These are phyloP conservation scores for Hydroisotoma schaefferi DNA, from an alignment of 2,888 invertebrate genomes.

Conservation along the genomic window DNA sequence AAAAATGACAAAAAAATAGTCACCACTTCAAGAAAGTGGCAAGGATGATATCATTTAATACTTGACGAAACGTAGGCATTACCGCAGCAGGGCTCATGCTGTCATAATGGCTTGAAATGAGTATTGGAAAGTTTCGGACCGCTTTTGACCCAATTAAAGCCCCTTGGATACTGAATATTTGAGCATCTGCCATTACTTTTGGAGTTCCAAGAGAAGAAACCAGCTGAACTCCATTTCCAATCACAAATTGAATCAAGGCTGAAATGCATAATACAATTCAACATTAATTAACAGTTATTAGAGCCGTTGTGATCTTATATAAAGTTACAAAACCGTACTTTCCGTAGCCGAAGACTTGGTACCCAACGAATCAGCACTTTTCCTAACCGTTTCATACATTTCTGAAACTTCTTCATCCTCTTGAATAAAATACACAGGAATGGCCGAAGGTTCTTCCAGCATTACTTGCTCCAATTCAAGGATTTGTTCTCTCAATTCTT, in stretches of 20 bases:
- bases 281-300: constrained; percentile 7
- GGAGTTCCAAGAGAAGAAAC: constrained; percentile 73
- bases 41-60: too few species aligned
- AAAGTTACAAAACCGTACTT: constrained; percentile 50
- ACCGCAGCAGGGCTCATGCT: constrained; percentile 86
- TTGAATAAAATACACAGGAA: constrained; percentile 82
- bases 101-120: constrained; percentile 90
- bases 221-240: constrained; percentile 92
- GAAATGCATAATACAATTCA: constrained; percentile 20
- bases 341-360: constrained; percentile 73
- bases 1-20: too few species aligned
- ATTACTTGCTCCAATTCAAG: constrained; percentile 76
- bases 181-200: constrained; percentile 69
- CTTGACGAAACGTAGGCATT: constrained; percentile 55
- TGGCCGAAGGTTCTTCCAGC: constrained; percentile 70
- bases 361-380: constrained; percentile 65
- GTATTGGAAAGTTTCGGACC: constrained; percentile 72
- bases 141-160: constrained; percentile 70
- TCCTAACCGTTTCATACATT: constrained; percentile 71
- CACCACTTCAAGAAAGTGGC: constrained; percentile 9
- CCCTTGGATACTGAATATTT: constrained; percentile 81
- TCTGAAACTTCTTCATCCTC: constrained; percentile 70
- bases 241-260: constrained; percentile 80
- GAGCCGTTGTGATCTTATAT: neutral
- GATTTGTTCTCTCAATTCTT: constrained; percentile 71